phyloP scores from a whole-genome alignment of 2,113 vertebrate genomes.

The Danio rerio region GRCz12tu NC_133186.1:7566001-7566500 shows the following conservation, averaged over 20 bases:
- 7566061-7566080: not conserved
- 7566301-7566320: conserved; percentile 65
- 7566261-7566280: conserved; percentile 67
- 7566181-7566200: conserved; percentile 70
- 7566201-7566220: conserved; percentile 65
- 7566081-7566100: conserved; percentile 2
- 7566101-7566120: conserved; percentile 15
- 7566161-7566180: conserved; percentile 62
- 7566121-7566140: conserved; percentile 46
- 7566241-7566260: conserved; percentile 67
- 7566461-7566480: conserved; percentile 29
- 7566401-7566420: conserved; percentile 46
- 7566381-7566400: conserved; percentile 56
- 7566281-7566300: conserved; percentile 68
- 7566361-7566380: conserved; percentile 58
- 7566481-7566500: not conserved
- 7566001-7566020: not conserved
- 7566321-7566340: conserved; percentile 67
- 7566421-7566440: conserved; percentile 45
- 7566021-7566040: not conserved
- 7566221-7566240: conserved; percentile 76
- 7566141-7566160: conserved; percentile 55
- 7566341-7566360: conserved; percentile 64
- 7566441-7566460: conserved; percentile 36
- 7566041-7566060: not conserved